A percentile compares a stretch with the other conserved stretches of the same genome.
phyloP scores from a whole-genome alignment of 2,888 invertebrate species.

The Odontomyia ornata region DNA sequence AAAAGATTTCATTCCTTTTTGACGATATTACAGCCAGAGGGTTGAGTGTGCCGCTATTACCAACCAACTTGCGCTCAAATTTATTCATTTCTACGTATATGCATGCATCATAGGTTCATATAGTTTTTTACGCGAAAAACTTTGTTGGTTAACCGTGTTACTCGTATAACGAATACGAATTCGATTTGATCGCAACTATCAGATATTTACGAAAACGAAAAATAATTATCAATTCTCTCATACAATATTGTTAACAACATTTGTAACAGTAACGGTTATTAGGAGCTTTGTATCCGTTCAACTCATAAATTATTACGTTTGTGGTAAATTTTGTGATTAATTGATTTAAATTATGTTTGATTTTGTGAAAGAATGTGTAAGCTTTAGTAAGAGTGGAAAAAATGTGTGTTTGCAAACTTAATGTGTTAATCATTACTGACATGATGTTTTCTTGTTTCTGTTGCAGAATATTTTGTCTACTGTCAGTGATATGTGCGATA shows the following conservation, averaged over 20 bases:
- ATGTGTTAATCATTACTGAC: background rate
- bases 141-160: no score
- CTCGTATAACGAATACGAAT: conserved; percentile 25
- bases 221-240: background rate
- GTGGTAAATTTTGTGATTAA: conserved; percentile 23
- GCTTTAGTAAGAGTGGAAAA: background rate
- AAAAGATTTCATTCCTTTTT: no score
- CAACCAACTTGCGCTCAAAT: no score
- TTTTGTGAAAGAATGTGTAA: background rate
- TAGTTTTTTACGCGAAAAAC: no score
- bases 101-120: no score
- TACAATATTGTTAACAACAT: background rate
- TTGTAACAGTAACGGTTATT: background rate
- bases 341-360: background rate
- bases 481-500: conserved; percentile 38
- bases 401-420: no score
- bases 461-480: conserved; percentile 37
- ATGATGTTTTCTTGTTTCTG: background rate
- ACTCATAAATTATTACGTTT: background rate
- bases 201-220: conserved; percentile 16
- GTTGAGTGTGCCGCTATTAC: no score
- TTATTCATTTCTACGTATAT: no score
- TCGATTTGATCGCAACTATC: background rate
- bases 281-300: background rate
- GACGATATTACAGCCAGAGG: no score